Conservation (phyloP, 2,888 invertebrate genomes). For the Lobophora halterata region DNA sequence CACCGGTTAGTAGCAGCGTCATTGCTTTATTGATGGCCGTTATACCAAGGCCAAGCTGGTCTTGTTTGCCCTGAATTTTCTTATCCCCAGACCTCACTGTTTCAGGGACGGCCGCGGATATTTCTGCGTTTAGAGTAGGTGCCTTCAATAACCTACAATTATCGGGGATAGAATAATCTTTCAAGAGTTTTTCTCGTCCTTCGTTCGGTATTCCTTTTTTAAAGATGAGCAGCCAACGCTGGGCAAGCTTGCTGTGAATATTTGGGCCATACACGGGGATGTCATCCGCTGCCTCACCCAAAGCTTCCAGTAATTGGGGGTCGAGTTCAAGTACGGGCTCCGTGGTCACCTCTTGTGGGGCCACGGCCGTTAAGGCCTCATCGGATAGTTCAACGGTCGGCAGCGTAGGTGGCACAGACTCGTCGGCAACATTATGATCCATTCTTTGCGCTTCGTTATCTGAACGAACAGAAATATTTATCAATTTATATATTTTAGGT, state of each 20-base stretch:
- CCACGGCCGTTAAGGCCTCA: no score
- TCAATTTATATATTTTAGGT: no score
- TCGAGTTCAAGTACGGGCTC: not conserved
- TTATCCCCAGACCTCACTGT: not conserved
- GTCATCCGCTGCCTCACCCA: not conserved
- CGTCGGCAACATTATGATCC: no score
- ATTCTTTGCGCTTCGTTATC: no score
- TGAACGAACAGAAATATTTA: no score
- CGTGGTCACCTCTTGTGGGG: not conserved
- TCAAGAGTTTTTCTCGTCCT: slow-evolving; percentile 2
- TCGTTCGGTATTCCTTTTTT: not conserved
- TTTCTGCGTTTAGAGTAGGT: not conserved
- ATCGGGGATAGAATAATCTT: not conserved
- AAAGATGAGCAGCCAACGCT: not conserved
- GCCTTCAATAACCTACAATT: slow-evolving; percentile 3
- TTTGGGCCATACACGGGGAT: not conserved
- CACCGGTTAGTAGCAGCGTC: no score
- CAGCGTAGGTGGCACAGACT: no score
- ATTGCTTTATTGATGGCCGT: not conserved
- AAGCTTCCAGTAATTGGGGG: not conserved
- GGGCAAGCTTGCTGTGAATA: not conserved
- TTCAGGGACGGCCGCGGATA: not conserved
- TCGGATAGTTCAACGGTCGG: no score
- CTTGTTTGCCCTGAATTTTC: slow-evolving; percentile 5
- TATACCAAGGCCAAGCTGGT: not conserved